phyloP scores from a whole-genome alignment of 2,113 vertebrate genomes.

The Lagopus muta region DNA sequence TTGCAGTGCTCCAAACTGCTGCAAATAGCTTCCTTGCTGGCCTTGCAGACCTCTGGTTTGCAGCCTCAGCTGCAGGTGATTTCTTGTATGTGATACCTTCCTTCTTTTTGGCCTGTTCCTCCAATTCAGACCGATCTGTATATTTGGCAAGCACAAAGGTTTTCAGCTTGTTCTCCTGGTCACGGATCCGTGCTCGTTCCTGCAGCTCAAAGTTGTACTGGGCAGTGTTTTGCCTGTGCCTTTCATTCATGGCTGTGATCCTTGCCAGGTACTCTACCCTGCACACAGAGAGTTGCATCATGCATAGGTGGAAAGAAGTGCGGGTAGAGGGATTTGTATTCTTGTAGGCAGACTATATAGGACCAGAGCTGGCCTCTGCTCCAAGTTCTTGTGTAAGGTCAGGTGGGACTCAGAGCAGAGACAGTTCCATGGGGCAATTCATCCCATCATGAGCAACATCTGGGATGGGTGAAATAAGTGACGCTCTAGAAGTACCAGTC shows the following conservation, averaged over 20 bases:
- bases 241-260: slow-evolving; percentile 65
- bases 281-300: not conserved
- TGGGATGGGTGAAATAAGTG: not conserved
- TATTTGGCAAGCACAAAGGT: slow-evolving; percentile 66
- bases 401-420: not conserved
- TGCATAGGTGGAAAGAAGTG: accelerated
- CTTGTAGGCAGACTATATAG: not conserved
- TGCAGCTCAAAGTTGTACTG: slow-evolving; percentile 66
- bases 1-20: not conserved
- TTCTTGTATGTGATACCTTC: slow-evolving; percentile 60
- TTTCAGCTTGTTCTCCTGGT: slow-evolving; percentile 68
- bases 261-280: slow-evolving; percentile 67
- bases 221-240: slow-evolving; percentile 53
- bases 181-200: slow-evolving; percentile 39
- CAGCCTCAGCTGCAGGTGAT: accelerated
- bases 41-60: accelerated
- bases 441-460: not conserved
- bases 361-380: not conserved
- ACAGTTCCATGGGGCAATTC: not conserved
- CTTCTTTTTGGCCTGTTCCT: slow-evolving; percentile 57
- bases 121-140: slow-evolving; percentile 14
- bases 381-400: not conserved
- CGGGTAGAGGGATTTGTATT: accelerated
- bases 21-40: not conserved
- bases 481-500: not conserved